phyloP scores from a whole-genome alignment of 2,113 vertebrate genomes.

The Eidolon helvum region DNA sequence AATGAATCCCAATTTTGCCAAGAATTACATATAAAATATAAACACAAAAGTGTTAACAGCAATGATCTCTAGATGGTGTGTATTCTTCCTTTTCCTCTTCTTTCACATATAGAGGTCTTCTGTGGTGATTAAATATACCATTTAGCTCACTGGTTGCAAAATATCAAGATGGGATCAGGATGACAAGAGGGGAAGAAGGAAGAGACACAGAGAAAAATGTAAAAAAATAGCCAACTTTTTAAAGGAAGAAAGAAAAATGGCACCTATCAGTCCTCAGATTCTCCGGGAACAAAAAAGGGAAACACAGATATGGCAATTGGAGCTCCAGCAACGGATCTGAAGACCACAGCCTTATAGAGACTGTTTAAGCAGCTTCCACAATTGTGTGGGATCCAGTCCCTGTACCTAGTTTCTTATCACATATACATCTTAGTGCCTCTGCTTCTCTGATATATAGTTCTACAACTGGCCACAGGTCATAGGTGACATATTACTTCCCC shows the following conservation, averaged over 20 bases:
- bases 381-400: rapidly evolving
- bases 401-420: not conserved
- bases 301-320: not conserved
- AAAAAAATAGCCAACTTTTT: not conserved
- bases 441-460: not conserved
- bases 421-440: not conserved
- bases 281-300: not conserved
- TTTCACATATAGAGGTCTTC: not conserved
- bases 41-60: not conserved
- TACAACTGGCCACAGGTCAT: not conserved
- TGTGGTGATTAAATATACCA: not conserved
- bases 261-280: not conserved
- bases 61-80: not conserved
- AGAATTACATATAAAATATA: not conserved
- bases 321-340: not conserved
- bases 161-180: not conserved
- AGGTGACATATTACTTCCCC: not conserved
- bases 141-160: not conserved
- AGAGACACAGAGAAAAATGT: not conserved
- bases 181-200: not conserved
- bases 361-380: too few relatives aligned
- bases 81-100: not conserved
- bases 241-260: not conserved
- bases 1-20: not conserved
- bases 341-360: not conserved